These are phyloP conservation scores for Euphysa ruthae DNA, from an alignment of 30 jellyfish, hydroid and myxozoan species.

Conservation along the genomic window DNA sequence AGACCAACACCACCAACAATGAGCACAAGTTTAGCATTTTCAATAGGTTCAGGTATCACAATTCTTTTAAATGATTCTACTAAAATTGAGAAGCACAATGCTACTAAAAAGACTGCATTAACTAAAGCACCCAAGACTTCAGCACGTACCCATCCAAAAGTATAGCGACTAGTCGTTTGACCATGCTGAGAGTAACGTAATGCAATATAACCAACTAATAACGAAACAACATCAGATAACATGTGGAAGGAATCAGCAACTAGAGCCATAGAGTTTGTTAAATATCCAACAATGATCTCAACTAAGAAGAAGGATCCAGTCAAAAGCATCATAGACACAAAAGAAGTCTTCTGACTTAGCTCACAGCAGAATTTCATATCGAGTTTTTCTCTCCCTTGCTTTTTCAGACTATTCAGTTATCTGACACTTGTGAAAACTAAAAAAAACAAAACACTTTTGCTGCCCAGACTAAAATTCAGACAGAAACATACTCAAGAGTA, in stretches of 20 bases:
- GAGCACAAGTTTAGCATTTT: slow-evolving; percentile 55
- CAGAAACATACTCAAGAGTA: too few relatives aligned
- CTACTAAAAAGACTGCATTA: slow-evolving; percentile 91
- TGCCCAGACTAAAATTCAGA: too few relatives aligned
- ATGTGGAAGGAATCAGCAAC: slow-evolving; percentile 99
- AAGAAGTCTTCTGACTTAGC: slow-evolving; percentile 79
- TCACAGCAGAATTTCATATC: too few relatives aligned
- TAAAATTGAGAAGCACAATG: slow-evolving; percentile 80
- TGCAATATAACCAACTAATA: slow-evolving; percentile 86
- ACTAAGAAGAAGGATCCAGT: slow-evolving; percentile 79
- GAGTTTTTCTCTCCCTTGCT: too few relatives aligned
- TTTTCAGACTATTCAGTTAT: too few relatives aligned
- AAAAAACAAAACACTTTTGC: too few relatives aligned
- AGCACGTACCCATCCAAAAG: slow-evolving; percentile 98
- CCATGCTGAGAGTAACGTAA: slow-evolving; percentile 63
- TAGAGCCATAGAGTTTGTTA: slow-evolving; percentile 96
- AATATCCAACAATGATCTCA: slow-evolving; percentile 85
- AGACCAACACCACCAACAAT: slow-evolving; percentile 74
- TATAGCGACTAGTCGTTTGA: slow-evolving; percentile 68
- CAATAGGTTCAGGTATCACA: slow-evolving; percentile 69
- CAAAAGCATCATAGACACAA: slow-evolving; percentile 80
- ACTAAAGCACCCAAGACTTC: slow-evolving; percentile 95
- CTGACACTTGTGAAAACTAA: too few relatives aligned
- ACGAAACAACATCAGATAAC: slow-evolving; percentile 96
- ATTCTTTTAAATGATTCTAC: slow-evolving; percentile 80